Evolutionary conservation across 1,140 invertebrate genomes (phyloP), one percentile per base, ranked within the genome.

Genomic region (Saxidomus purpurata): DNA sequence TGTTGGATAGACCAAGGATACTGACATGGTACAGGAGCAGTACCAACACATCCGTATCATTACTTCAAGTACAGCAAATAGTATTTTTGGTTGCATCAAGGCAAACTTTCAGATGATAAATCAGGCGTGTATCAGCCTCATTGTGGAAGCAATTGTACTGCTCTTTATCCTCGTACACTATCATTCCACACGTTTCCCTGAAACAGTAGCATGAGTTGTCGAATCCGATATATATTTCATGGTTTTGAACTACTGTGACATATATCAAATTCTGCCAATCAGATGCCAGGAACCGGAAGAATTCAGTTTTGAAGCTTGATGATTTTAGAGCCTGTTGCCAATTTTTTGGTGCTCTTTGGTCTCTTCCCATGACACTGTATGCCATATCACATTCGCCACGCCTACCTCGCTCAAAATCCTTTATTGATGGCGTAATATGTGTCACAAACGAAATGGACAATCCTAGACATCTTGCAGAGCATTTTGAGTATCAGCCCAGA

Each of bases 361-460:
- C 55, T 81, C 25, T 31, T 19, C 49, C 34, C 4, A 52, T 43
- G 25, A 59, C 52, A 36, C 4, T 77, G 19, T 55, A 55, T 17
- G 13, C 25, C 15, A n/a, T 4, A 19, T n/a, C 38, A 77, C 15
- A 11, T 6, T 22, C 38, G 61, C 55, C 63, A 22, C 79, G 59
- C 3, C 15, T 19, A 31, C 22, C 28, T 4, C 38, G 63, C 71
- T 89, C 87, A 13, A 25, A 6, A 52, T 71, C 87, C 63, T 89
- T 83, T 55, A 89, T 89, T 22, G 77, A 69, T 71, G 79, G 87
- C 8, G 31, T 8, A 19, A 47, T 88, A 87, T 63, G 71, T 79
- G 55, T 87, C 71, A 25, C 11, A 19, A n/a, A 87, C 84, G 47
- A 81, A 81, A 52, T 81, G 25, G 34, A 81, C 79, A 59, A 11